A percentile compares a stretch with the other conserved stretches of the same genome.
Evolutionary conservation across 2,797 vertebrate genomes (phyloP).

Genomic region (Mus spretus): DNA sequence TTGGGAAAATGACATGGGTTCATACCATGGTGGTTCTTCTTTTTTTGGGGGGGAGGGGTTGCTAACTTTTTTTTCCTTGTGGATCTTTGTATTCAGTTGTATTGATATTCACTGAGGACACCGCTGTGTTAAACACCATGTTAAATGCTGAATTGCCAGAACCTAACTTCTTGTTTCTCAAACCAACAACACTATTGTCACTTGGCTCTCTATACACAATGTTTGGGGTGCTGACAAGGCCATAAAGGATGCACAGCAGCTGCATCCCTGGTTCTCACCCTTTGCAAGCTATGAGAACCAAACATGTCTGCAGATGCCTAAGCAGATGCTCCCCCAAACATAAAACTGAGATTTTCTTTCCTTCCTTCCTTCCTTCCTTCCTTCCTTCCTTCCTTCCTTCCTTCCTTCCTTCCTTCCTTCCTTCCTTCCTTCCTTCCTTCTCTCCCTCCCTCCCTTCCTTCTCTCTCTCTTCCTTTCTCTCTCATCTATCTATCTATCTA

Average conservation of each 20-base stretch:
- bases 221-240: background rate
- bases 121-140: background rate
- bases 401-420: too few species aligned
- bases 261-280: background rate
- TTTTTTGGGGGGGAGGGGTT: background rate
- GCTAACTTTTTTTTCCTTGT: background rate
- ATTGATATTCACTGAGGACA: slow-evolving; percentile 5
- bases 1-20: slow-evolving; percentile 50
- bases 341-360: background rate
- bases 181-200: background rate
- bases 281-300: background rate
- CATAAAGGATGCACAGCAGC: background rate
- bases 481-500: background rate
- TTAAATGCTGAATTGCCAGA: slow-evolving; percentile 21
- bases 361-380: too few species aligned
- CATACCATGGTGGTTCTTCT: background rate
- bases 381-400: too few species aligned
- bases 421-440: too few species aligned
- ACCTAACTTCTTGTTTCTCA: background rate
- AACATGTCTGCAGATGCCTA: slow-evolving; percentile 16
- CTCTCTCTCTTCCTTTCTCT: too few species aligned
- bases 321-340: background rate
- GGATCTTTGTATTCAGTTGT: slow-evolving; percentile 38
- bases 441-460: too few species aligned
- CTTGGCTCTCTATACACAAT: background rate